Conservation (phyloP, 2,797 vertebrate genomes). For the Xerus rutilus region DNA sequence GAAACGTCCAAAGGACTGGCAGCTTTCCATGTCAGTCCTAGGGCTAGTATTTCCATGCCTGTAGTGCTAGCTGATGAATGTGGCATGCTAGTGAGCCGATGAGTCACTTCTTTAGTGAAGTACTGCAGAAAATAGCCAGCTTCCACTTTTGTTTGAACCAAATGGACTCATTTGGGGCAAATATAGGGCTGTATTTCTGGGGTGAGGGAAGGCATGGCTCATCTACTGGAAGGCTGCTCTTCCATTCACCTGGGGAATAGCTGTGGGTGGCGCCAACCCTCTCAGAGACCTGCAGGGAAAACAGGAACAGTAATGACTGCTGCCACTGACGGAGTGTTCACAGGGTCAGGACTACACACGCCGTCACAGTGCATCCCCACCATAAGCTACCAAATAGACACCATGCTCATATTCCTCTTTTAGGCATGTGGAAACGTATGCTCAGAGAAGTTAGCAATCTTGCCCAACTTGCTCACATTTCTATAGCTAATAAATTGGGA, state of each 20-base stretch:
- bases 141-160: background rate
- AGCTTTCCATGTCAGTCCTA: background rate
- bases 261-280: background rate
- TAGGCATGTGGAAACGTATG: background rate
- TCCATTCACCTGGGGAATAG: background rate
- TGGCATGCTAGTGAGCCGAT: background rate
- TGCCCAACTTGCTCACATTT: background rate
- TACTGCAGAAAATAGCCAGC: background rate
- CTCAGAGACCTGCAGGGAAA: background rate
- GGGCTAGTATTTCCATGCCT: background rate
- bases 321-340: fast-evolving
- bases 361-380: background rate
- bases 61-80: background rate
- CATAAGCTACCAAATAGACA: fast-evolving
- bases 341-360: fast-evolving
- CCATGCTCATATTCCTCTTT: background rate
- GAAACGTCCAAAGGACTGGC: background rate
- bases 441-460: background rate
- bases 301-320: background rate
- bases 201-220: background rate
- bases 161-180: background rate
- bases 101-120: background rate
- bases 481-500: background rate
- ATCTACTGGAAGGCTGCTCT: background rate
- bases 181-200: background rate